Evolutionary conservation across 2,888 invertebrate species (phyloP).

Genomic region (Xestoiulus laeticollis): DNA sequence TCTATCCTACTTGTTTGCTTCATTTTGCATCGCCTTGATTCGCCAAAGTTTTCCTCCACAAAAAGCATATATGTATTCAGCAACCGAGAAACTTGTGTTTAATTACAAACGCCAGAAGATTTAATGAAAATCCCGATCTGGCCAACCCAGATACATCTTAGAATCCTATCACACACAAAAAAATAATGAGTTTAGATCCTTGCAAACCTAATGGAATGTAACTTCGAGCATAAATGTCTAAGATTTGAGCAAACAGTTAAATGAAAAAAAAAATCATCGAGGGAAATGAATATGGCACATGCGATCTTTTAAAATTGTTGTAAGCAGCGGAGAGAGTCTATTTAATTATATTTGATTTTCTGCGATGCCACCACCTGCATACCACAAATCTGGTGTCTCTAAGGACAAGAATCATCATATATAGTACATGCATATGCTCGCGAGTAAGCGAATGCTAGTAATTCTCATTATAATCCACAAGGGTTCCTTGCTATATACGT

Average conservation of each 20-base stretch:
- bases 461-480: background rate
- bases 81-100: background rate
- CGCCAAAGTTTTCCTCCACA: background rate
- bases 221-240: background rate
- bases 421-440: background rate
- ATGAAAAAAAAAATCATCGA: background rate
- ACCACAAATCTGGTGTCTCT: background rate
- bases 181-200: background rate
- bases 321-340: background rate
- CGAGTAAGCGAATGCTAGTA: background rate
- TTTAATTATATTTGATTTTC: background rate
- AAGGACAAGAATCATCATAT: background rate
- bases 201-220: background rate
- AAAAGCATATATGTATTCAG: background rate
- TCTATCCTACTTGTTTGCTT: constrained; percentile 11
- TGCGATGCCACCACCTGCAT: background rate
- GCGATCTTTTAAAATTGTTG: background rate
- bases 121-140: background rate
- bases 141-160: background rate
- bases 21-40: background rate
- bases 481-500: too few relatives aligned
- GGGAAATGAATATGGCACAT: background rate
- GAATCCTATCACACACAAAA: background rate
- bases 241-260: background rate
- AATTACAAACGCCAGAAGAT: constrained; percentile 9